Base-by-base conservation (phyloP, 2,113 vertebrate genomes). In the Gorsachius goisagi region DNA sequence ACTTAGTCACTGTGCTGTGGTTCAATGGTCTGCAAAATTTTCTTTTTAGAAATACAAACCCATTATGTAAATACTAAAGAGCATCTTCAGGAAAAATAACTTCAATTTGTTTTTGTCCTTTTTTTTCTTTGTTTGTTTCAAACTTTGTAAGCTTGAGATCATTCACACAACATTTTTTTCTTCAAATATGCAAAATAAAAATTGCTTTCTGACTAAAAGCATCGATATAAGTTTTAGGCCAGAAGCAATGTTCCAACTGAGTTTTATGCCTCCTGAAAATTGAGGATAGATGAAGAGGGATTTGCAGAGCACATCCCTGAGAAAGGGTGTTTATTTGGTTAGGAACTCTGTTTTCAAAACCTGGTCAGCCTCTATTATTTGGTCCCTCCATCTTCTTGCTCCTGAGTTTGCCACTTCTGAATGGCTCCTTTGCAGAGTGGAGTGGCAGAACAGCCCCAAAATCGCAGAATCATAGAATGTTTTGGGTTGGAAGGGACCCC, bases 11-110 rank as follows among this genome's bases (percentile, higher is more conserved):
- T 96, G 58, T 79, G 85, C 66, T 92, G 63, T 92, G 82, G 94
- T 77, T 97, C 97, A 97, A 12, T 74, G 95, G 78, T 89, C 93
- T 95, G 89, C 89, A 97, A 97, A 97, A 97, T 97, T 95, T 97
- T 96, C 92, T 96, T 95, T 96, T 90, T 89, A 95, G 85, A 96
- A 96, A 91, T 93, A 95, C 67, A 95, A 96, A 89, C 76, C 75
- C 80, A 95, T 96, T 97, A 97, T 97, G 95, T 88, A 96, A 97
- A 86, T 94, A 72, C 58, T 90, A 87, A 93, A 86, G 20, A 97
- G 37, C 63, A 45, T 96, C 96, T 95, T 94, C 92, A 86, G 95
- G 52, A 94, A 97, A 95, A 91, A 60, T 87, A 91, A 88, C 59
- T 95, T 96, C 89, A 90, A 58, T 97, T 96, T 97, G 56, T 3